A percentile compares a stretch with the other conserved stretches of the same genome.
These are phyloP conservation scores for Heliothis peltigera DNA, from an alignment of 2,888 invertebrate species.

Conservation along the genomic window DNA sequence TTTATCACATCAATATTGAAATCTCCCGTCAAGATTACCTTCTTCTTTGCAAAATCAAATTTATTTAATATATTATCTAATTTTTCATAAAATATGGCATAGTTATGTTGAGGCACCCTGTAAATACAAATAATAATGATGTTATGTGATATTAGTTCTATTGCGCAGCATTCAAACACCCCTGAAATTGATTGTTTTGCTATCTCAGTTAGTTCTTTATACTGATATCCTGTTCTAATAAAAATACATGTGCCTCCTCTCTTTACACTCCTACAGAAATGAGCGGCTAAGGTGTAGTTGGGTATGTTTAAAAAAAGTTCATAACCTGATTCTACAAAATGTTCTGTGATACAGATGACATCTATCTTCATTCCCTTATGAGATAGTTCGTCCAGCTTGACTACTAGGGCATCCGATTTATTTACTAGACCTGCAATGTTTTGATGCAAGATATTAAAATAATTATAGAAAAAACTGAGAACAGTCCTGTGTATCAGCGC, in stretches of 20 bases:
- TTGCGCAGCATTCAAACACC: constrained; percentile 7
- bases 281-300: too few relatives aligned
- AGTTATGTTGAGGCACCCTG: constrained; percentile 8
- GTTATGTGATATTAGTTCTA: neutral
- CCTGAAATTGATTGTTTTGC: constrained; percentile 8
- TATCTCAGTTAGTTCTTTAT: constrained; percentile 1
- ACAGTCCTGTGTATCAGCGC: too few relatives aligned
- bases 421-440: neutral
- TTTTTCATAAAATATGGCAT: constrained; percentile 3
- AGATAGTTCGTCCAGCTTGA: too few relatives aligned
- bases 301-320: too few relatives aligned
- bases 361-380: too few relatives aligned
- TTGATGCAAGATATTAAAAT: neutral
- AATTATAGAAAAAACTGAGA: neutral
- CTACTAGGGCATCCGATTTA: neutral
- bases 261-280: too few relatives aligned
- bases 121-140: constrained; percentile 6
- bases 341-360: too few relatives aligned
- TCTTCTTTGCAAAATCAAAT: neutral
- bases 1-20: constrained; percentile 5
- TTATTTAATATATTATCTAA: constrained; percentile 4
- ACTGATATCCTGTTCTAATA: neutral
- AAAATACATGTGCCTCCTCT: neutral
- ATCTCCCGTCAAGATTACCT: constrained; percentile 2
- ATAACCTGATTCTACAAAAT: too few relatives aligned